Evolutionary conservation across 2,888 invertebrate genomes (phyloP), one percentile per base, ranked within the genome.

Genomic region (Caenorhabditis japonica): DNA sequence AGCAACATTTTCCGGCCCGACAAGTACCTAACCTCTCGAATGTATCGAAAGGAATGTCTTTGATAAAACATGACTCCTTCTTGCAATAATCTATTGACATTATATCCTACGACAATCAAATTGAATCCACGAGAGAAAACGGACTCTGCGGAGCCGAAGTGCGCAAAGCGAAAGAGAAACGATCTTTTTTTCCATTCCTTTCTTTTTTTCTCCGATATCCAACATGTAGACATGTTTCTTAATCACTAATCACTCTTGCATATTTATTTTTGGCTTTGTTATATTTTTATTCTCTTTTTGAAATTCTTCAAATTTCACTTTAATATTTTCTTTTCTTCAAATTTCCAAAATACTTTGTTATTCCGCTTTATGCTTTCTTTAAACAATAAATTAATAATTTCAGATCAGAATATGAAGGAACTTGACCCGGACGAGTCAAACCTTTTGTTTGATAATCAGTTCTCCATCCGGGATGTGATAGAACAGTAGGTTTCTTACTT

Each of bases 191-290:
- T 30, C 30, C 51, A 25, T 15, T 46, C 21, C 23, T 33, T 15
- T 46, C 55, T 61, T 49, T 55, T 46, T 60, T 46, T 51, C 38
- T 27, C 13, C 17, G 41, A 47, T 68, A 58, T 60, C 43, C 12
- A 12, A 43, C 21, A 53, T 43, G 19, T 34, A 3, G 21, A 7
- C 49, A 13, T 43, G 36, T 3, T 96, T 96, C 87, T 96, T 95
- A 91, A 47, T 47, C 30, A 43, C 3, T 43, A 13, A 17, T 12
- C 43, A 56, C 56, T 38, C 46, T 44, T 25, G 56, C 43, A 44
- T 46, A 23, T 46, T 44, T 38, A 46, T 33, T 47, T 34, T 34
- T 44, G 43, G 30, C 44, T 49, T 43, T 23, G n/a, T 61, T 12
- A 15, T 39, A 49, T n/a, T n/a, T n/a, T n/a, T n/a, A n/a, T n/a